Evolutionary conservation across 2,888 invertebrate genomes (phyloP), one percentile per base, ranked within the genome.

Genomic region (Philopedon plagiatum): DNA sequence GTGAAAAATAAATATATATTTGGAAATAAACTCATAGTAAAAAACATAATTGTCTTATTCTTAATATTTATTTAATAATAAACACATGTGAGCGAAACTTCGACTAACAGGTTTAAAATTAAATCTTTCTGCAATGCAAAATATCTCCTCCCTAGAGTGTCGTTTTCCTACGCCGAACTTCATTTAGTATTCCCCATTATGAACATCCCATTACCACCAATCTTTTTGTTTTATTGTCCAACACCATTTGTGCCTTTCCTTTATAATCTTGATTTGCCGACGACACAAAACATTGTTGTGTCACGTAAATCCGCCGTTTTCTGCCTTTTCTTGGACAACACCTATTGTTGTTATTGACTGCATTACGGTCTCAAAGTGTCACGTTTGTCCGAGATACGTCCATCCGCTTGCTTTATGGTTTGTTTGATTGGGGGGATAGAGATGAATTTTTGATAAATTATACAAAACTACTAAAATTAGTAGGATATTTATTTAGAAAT

Each of bases 261-360:
- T 69, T 73, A 54, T 73, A 69, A 73, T 73, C 73, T 73, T 65
- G 73, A 73, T 69, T 68, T 29, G 69, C 73, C 73, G 73, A 73
- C 69, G 73, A 73, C 64, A 64, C 69, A 73, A 73, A 73, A 73
- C 73, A 73, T 73, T 73, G 64, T 64, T 44, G 41, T 69, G 73
- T 73, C 73, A 73, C 73, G 73, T 73, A 69, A 73, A 73, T 57
- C 58, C 34, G 39, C 67, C 67, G 57, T 58, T 68, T 72, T 63
- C 69, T 67, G 56, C 58, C 56, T 63, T 64, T 67, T 34, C 54
- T 29, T 32, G 51, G 73, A 60, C 71, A 62, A 72, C 74, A 74
- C 74, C 71, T 74, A 58, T 46, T 72, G 71, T 64, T 74, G 69
- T 72, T 74, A 74, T 74, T 71, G 58, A 18, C 60, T 37, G 63